A percentile compares a stretch with the other conserved stretches of the same genome.
Conservation (phyloP, 2,888 invertebrate species). For the Asteroscopus sphinx region DNA sequence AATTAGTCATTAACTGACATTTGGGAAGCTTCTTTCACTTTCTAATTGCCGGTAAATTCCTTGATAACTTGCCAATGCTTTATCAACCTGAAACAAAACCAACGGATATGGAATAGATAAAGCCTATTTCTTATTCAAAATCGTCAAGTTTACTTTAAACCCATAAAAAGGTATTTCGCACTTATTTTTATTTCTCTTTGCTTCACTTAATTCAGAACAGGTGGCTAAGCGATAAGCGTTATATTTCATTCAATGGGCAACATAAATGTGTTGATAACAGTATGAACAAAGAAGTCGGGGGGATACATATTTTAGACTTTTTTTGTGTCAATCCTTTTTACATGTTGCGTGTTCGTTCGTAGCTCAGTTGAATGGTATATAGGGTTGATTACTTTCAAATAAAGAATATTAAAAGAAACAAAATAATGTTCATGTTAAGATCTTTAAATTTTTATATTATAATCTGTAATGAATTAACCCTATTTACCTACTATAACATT, state of each 20-base stretch:
- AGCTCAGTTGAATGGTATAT: conserved; percentile 37
- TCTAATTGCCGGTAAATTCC: too few species aligned
- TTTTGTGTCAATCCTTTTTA: conserved; percentile 27
- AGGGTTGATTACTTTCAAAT: conserved; percentile 24
- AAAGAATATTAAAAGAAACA: background rate
- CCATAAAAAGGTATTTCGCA: background rate
- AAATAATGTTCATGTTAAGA: too few species aligned
- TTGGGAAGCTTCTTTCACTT: too few species aligned
- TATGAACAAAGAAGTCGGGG: conserved; percentile 41
- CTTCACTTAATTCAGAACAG: conserved; percentile 56
- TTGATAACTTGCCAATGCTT: too few species aligned
- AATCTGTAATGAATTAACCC: conserved; percentile 31
- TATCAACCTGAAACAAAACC: background rate
- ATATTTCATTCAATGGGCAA: conserved; percentile 42
- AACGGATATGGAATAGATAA: conserved; percentile 8
- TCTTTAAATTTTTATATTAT: background rate
- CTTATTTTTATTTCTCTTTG: conserved; percentile 26
- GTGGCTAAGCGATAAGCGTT: conserved; percentile 54
- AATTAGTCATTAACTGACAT: too few species aligned
- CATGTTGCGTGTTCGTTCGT: conserved; percentile 35
- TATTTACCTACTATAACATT: conserved; percentile 31
- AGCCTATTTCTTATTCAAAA: conserved; percentile 20
- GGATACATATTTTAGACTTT: conserved; percentile 28
- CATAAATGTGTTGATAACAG: conserved; percentile 48
- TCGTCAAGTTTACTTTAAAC: conserved; percentile 8